Base-by-base conservation (phyloP, 2,113 vertebrate genomes). In the Solea solea region DNA sequence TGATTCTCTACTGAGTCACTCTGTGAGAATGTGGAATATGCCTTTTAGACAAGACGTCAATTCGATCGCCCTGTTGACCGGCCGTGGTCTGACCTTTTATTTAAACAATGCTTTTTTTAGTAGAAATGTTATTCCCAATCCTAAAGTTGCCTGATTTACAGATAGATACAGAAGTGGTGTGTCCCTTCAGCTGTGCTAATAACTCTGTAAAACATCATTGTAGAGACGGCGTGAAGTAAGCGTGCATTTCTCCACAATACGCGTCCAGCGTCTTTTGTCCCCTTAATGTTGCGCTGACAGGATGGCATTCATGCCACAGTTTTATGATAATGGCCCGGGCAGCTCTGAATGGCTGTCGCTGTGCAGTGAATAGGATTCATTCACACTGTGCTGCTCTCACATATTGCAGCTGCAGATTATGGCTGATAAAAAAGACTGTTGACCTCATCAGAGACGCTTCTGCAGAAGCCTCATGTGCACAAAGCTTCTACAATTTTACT, bases 301-400 rank as follows among this genome's bases (percentile, higher is more conserved):
- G 28, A 46, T n/a, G 40, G 57, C 63, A 77, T 83, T 77, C 70
- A 80, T 65, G 54, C 57, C 59, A 34, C 59, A 48, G 64, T 59
- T 77, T 69, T 44, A 60, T 72, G 71, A 78, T 70, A 80, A 80
- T 69, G 66, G 60, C 7, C 25, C 25, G 15, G 34, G 45, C 45
- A 16, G 46, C 60, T 52, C 21, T 76, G 80, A 75, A 68, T 60
- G 68, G 34, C 57, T 64, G 60, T 72, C 12, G 56, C 55, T 67
- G 50, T 76, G 64, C 54, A 62, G 40, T 83, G 74, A 85, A 81
- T 71, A 34, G 68, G 50, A 67, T 25, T 52, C 69, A 67, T 81
- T 86, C 66, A 81, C 42, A 48, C 44, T 21, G 28, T 40, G 62
- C 16, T 8, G 58, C 16, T 9, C 54, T 62, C 42, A 51, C 54